A percentile compares a stretch with the other conserved stretches of the same genome.
phyloP scores from a whole-genome alignment of 2,888 invertebrate genomes.

The Pristionchus fissidentatus region DNA sequence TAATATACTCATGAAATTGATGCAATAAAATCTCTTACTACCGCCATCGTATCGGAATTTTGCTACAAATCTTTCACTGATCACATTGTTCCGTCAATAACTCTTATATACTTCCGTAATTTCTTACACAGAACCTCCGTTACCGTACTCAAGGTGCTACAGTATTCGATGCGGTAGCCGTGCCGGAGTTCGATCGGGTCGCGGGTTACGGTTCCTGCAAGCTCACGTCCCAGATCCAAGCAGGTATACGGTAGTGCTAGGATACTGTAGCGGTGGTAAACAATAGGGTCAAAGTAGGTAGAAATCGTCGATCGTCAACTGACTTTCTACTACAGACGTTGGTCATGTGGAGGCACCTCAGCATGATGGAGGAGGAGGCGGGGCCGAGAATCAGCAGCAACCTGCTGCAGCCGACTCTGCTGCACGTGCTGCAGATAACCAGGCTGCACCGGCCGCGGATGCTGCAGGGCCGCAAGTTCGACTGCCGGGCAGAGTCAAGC shows the following conservation, averaged over 20 bases:
- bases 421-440: too few relatives aligned
- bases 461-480: not conserved
- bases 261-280: not conserved
- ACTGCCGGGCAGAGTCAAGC: not conserved
- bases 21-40: not conserved
- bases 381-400: not conserved
- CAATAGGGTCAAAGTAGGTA: not conserved
- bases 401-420: too few relatives aligned
- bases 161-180: slow-evolving; percentile 46
- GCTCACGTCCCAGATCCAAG: slow-evolving; percentile 40
- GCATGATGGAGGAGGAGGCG: not conserved
- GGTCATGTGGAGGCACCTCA: slow-evolving; percentile 20
- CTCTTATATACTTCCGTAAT: too few relatives aligned
- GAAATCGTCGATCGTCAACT: not conserved
- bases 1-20: too few relatives aligned
- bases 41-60: too few relatives aligned
- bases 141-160: slow-evolving; percentile 15
- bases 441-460: not conserved
- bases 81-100: too few relatives aligned
- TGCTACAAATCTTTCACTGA: too few relatives aligned
- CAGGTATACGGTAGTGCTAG: slow-evolving; percentile 27
- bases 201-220: slow-evolving; percentile 43
- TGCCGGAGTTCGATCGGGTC: slow-evolving; percentile 44
- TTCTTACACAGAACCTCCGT: too few relatives aligned
- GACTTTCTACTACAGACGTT: not conserved